Evolutionary conservation across 2,113 vertebrate genomes (phyloP), one percentile per base, ranked within the genome.

Genomic region (Lanius ludovicianus): DNA sequence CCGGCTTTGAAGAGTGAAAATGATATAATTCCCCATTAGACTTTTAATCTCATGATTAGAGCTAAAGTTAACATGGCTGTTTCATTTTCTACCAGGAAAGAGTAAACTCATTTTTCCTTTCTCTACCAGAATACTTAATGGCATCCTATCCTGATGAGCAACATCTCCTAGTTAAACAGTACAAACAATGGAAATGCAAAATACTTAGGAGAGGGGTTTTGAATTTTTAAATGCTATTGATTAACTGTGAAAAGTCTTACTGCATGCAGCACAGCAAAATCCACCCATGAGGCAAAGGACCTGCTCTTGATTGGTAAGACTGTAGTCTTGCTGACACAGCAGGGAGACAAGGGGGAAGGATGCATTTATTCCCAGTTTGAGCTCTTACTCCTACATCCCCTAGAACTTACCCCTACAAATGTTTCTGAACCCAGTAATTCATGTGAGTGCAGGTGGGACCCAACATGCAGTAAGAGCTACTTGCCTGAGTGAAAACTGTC

Each of bases 21-120:
- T 87, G 4, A 84, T 86, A 96, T 78, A 75, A 95, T 92, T 92
- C 86, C 95, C 93, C 96, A 90, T 90, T 93, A 93, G 95, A 84
- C 92, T 90, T 94, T 96, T 95, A 96, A 96, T 95, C 93, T 96
- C 89, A 47, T n/a, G 83, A 96, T 94, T 93, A 94, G 76, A 96
- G 83, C 92, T 96, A 68, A 92, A 96, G 92, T 97, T 95, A 96
- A 95, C 86, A 87, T 21, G 83, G 69, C 83, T 87, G 92, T 92
- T 90, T 89, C 88, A 86, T 93, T 94, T 97, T 93, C 95, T 75
- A 92, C 80, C 65, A 90, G 74, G 76, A 52, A 87, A 84, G 69
- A 95, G 89, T 92, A 93, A 96, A 96, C 84, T 93, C 16, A 71
- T 89, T 91, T 95, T 87, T 91, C 30, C 69, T 78, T 60, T 91